These are phyloP conservation scores for Pituophis catenifer DNA, from an alignment of 2,113 vertebrate species.

Conservation along the genomic window DNA sequence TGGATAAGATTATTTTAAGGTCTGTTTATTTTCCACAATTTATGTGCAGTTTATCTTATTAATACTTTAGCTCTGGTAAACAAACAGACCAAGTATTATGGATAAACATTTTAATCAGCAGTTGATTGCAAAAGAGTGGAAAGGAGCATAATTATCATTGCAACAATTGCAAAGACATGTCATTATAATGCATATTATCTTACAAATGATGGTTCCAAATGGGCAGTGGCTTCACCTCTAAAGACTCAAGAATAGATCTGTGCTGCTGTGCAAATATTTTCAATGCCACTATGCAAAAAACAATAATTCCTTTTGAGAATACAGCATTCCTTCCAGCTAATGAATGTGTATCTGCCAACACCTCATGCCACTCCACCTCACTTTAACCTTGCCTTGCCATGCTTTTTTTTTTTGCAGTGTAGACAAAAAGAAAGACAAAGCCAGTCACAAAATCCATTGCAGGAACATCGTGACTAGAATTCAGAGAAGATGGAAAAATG, in stretches of 20 bases:
- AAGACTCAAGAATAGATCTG: neutral
- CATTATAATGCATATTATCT: neutral
- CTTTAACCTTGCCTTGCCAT: neutral
- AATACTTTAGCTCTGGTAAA: neutral
- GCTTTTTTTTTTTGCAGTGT: neutral
- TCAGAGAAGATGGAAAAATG: neutral
- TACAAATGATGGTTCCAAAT: neutral
- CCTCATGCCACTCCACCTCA: neutral
- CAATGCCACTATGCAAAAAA: neutral
- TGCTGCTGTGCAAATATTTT: neutral
- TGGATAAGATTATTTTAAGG: slow-evolving; percentile 10
- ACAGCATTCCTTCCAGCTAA: neutral
- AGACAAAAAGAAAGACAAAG: neutral
- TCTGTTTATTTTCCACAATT: slow-evolving; percentile 22
- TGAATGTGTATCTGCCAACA: neutral
- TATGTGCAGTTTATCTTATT: slow-evolving; percentile 2
- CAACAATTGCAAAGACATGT: neutral
- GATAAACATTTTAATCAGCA: slow-evolving; percentile 19
- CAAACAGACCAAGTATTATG: neutral
- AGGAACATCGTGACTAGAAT: neutral
- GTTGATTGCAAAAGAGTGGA: neutral
- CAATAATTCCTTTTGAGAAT: neutral
- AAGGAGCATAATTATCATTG: neutral
- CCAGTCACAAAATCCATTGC: neutral
- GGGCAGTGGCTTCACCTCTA: neutral